Evolutionary conservation across 2,888 invertebrate genomes (phyloP), one percentile per base, ranked within the genome.

Genomic region (Taphrorychus bicolor): DNA sequence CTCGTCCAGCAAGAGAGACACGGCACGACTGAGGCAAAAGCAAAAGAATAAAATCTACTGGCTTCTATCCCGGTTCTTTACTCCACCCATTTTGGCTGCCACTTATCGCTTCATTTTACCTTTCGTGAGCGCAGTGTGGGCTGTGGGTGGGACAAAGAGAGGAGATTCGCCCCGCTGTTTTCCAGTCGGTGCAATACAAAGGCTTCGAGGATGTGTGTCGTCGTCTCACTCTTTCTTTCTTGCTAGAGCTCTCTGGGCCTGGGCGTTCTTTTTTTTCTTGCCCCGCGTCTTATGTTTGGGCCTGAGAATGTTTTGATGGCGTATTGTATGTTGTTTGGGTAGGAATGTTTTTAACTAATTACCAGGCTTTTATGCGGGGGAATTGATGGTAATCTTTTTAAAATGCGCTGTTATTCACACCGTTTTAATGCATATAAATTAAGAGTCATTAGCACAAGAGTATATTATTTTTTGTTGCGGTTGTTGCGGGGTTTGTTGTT

Each of bases 1-100:
- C 32, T 45, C 45, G 45, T 14, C 16, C 48, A 18, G 7, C 14
- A 17, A 21, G 63, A 63, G 19, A 21, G 77, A 71, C 77, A 75
- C 74, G 74, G 66, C 71, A 70, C 66, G 72, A 80, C 80, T 81
- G 73, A 80, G 79, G 79, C 76, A 23, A 58, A 76, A 76, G 75
- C 73, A 74, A 75, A 73, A 73, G 77, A 69, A 66, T 61, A 65
- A 59, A 60, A 57, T 57, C 59, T 76, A 76, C 77, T 76, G 77
- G 77, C 75, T 73, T 74, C 73, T 73, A 73, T 74, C 73, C 76
- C 75, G n/a, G 71, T 73, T 73, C 74, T 77, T 76, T 73, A 79
- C 81, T 81, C 80, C 81, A 79, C 81, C 81, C 80, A 79, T 76
- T 78, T 76, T 71, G 72, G 76, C 75, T 75, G 78, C 78, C 76